A percentile compares a stretch with the other conserved stretches of the same genome.
These are phyloP conservation scores for Pimpla rufipes DNA, from an alignment of 2,888 invertebrate genomes.

Conservation along the genomic window DNA sequence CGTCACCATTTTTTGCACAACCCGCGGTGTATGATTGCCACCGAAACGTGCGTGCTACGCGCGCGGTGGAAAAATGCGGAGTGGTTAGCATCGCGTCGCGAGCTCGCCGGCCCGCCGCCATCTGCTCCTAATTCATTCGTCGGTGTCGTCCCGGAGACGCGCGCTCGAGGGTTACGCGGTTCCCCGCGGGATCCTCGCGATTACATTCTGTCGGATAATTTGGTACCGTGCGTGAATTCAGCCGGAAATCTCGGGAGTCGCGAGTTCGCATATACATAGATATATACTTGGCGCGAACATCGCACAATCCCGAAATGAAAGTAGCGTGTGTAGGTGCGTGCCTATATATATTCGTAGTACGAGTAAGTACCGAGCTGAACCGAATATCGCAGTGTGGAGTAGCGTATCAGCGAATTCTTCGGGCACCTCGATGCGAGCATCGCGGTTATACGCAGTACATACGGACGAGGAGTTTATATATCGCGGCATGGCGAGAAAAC, in stretches of 20 bases:
- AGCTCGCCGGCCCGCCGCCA: conserved; percentile 53
- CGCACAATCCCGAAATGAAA: neutral
- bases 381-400: no score
- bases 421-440: conserved; percentile 56
- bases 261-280: conserved; percentile 3
- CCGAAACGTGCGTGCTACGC: neutral
- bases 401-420: conserved; percentile 68
- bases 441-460: conserved; percentile 17
- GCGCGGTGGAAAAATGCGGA: no score
- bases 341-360: no score
- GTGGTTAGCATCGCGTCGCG: conserved; percentile 23
- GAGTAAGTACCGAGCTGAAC: no score
- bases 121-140: conserved; percentile 64
- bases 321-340: neutral
- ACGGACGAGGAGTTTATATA: conserved; percentile 12
- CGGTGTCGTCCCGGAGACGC: conserved; percentile 1
- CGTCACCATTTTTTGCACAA: no score
- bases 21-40: neutral
- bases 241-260: conserved; percentile 11
- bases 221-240: conserved; percentile 53
- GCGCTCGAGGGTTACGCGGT: conserved; percentile 42
- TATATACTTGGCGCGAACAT: neutral
- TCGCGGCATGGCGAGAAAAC: conserved; percentile 58
- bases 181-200: conserved; percentile 23
- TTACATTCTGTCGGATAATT: conserved; percentile 60